phyloP scores from a whole-genome alignment of 2,113 vertebrate species.

The Paramisgurnus dabryanus region DNA sequence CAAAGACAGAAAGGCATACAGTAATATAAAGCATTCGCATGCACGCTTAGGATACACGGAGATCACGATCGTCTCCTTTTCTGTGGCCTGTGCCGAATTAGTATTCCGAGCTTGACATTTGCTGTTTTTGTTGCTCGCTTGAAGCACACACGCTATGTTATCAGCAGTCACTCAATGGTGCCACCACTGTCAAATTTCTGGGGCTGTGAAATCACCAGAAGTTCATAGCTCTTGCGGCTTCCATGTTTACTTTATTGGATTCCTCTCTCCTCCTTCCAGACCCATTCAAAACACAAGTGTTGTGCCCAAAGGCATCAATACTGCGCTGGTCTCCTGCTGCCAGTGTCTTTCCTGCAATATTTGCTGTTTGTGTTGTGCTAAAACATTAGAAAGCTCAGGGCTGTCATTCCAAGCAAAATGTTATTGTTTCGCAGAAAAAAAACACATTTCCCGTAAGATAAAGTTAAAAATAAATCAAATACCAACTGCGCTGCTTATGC shows the following conservation, averaged over 20 bases:
- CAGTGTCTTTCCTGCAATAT: slow-evolving; percentile 57
- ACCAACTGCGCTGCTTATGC: background rate
- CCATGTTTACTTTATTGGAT: slow-evolving; percentile 69
- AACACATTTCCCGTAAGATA: background rate
- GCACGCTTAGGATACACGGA: background rate
- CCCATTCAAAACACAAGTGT: slow-evolving; percentile 59
- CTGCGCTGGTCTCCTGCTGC: slow-evolving; percentile 57
- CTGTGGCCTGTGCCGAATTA: slow-evolving; percentile 56
- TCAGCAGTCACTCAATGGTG: slow-evolving; percentile 66
- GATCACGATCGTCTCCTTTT: slow-evolving; percentile 10
- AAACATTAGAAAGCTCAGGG: slow-evolving; percentile 53
- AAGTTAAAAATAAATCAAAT: slow-evolving; percentile 20
- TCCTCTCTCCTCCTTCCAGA: slow-evolving; percentile 26
- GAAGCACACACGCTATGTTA: slow-evolving; percentile 57
- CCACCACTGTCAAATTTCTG: slow-evolving; percentile 63
- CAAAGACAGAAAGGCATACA: slow-evolving; percentile 1
- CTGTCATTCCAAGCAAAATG: slow-evolving; percentile 62
- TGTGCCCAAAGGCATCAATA: slow-evolving; percentile 61
- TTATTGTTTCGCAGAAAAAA: slow-evolving; percentile 1
- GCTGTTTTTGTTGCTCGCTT: slow-evolving; percentile 61
- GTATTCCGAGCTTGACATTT: slow-evolving; percentile 61
- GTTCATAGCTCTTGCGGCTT: slow-evolving; percentile 65
- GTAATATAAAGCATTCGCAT: background rate
- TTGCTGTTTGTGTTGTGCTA: slow-evolving; percentile 63
- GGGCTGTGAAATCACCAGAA: slow-evolving; percentile 67